A percentile compares a stretch with the other conserved stretches of the same genome.
Conservation (phyloP, 2,888 invertebrate species). For the Drosophila tripunctata region DNA sequence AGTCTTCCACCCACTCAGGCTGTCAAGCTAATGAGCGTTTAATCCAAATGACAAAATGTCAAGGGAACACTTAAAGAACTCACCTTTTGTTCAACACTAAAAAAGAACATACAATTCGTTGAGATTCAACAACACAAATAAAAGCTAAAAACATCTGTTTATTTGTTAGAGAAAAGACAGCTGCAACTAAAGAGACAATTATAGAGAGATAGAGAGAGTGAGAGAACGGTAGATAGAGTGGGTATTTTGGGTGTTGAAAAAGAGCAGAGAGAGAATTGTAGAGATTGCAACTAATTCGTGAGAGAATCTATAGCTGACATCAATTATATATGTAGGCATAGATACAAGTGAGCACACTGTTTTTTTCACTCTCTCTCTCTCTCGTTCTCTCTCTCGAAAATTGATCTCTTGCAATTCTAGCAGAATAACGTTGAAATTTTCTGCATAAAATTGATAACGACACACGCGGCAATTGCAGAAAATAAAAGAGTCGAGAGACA, state of each 20-base stretch:
- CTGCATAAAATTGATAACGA: constrained; percentile 57
- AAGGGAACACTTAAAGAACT: constrained; percentile 53
- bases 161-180: constrained; percentile 28
- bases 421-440: constrained; percentile 43
- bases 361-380: neutral
- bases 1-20: constrained; percentile 29
- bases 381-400: neutral
- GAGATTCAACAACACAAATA: constrained; percentile 41
- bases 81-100: constrained; percentile 18
- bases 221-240: neutral
- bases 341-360: constrained; percentile 3
- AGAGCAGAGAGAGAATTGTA: neutral
- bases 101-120: constrained; percentile 9
- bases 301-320: constrained; percentile 16
- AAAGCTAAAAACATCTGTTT: constrained; percentile 67
- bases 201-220: constrained; percentile 7
- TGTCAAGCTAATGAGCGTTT: constrained; percentile 65
- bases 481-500: constrained; percentile 3
- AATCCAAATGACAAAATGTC: constrained; percentile 71
- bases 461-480: constrained; percentile 56
- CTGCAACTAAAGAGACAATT: constrained; percentile 18
- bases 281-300: constrained; percentile 13
- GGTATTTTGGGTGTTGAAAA: neutral
- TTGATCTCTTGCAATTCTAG: constrained; percentile 5
- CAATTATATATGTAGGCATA: constrained; percentile 22